Evolutionary conservation across 2,797 vertebrate genomes (phyloP).

Genomic region (Mus spretus): DNA sequence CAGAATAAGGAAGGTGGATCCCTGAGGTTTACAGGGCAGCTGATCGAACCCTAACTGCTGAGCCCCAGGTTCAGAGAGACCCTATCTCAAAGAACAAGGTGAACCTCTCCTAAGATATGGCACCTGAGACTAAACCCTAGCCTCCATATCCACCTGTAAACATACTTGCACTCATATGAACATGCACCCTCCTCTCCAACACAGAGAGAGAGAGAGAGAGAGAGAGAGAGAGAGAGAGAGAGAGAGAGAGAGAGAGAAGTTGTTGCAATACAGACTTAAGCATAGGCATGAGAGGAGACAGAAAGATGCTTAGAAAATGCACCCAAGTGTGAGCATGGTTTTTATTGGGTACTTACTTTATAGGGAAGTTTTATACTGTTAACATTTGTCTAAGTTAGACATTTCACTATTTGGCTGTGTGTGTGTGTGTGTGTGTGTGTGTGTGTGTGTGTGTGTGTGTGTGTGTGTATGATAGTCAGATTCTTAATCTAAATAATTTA

Average conservation of each 20-base stretch:
- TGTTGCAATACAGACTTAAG: background rate
- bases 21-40: background rate
- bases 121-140: background rate
- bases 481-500: background rate
- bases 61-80: background rate
- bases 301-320: background rate
- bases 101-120: background rate
- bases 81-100: background rate
- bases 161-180: background rate
- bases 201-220: too few species aligned
- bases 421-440: too few species aligned
- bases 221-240: too few species aligned
- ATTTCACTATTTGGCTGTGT: background rate
- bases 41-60: background rate
- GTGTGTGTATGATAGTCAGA: background rate
- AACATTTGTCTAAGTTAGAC: background rate
- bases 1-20: background rate
- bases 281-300: background rate
- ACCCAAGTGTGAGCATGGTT: background rate
- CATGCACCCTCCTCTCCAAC: background rate
- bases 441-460: background rate
- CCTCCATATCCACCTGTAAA: background rate
- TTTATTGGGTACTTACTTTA: background rate
- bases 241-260: too few species aligned
- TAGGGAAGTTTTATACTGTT: background rate